phyloP scores from a whole-genome alignment of 2,797 vertebrate species.

The Aselliscus stoliczkanus region DNA sequence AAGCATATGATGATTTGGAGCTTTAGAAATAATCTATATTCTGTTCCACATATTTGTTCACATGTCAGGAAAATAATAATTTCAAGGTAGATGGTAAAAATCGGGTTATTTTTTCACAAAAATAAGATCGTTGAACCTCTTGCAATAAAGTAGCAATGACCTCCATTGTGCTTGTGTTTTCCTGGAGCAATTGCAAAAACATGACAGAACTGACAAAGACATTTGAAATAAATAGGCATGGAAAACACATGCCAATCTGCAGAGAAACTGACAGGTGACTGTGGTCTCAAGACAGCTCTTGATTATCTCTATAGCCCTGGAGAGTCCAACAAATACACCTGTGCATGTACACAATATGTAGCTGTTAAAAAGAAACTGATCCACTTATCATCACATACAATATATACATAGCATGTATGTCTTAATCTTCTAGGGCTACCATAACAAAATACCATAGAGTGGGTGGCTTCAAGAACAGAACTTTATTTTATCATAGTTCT shows the following conservation, averaged over 20 bases:
- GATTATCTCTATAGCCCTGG: neutral
- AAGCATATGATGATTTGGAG: neutral
- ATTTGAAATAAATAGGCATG: slow-evolving; percentile 20
- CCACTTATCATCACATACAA: neutral
- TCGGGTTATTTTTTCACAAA: slow-evolving; percentile 16
- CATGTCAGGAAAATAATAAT: slow-evolving; percentile 31
- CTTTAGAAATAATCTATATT: slow-evolving; percentile 9
- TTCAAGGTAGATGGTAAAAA: slow-evolving; percentile 17
- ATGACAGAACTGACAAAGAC: neutral
- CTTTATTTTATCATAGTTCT: neutral
- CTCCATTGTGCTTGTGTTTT: neutral
- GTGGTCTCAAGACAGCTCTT: neutral
- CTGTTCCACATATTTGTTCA: slow-evolving; percentile 11
- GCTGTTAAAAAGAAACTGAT: neutral
- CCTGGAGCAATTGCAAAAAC: neutral
- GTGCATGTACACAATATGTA: neutral
- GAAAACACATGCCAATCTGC: neutral
- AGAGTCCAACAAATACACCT: neutral
- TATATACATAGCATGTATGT: neutral
- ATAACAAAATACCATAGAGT: neutral
- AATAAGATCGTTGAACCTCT: neutral
- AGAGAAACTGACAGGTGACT: neutral
- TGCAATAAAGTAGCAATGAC: slow-evolving; percentile 13
- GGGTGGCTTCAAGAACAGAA: neutral
- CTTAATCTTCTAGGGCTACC: neutral